These are phyloP conservation scores for Notodonta dromedarius DNA, from an alignment of 2,888 invertebrate genomes.

Conservation along the genomic window DNA sequence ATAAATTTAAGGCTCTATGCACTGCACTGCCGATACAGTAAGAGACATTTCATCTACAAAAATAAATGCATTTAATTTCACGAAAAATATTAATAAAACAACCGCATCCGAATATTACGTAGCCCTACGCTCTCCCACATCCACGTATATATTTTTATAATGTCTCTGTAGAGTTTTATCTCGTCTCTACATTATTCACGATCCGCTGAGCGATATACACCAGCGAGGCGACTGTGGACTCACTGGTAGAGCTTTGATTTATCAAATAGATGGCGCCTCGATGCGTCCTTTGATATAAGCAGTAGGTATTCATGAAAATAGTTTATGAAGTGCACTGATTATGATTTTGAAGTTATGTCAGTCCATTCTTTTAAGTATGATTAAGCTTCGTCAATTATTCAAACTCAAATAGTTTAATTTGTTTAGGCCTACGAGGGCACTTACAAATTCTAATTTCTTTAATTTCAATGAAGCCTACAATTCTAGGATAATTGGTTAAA, in stretches of 20 bases:
- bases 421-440: too few relatives aligned
- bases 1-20: too few relatives aligned
- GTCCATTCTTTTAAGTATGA: too few relatives aligned
- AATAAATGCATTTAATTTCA: too few relatives aligned
- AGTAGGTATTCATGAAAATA: neutral
- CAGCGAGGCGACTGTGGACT: constrained; percentile 6
- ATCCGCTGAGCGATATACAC: constrained; percentile 71
- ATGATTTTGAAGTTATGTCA: neutral
- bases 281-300: neutral
- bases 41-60: too few relatives aligned
- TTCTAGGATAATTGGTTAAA: too few relatives aligned
- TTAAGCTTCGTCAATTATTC: too few relatives aligned
- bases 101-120: neutral
- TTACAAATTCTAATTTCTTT: too few relatives aligned
- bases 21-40: too few relatives aligned
- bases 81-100: neutral
- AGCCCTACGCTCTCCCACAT: constrained; percentile 45
- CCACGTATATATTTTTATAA: constrained; percentile 48
- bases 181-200: constrained; percentile 68
- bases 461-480: too few relatives aligned
- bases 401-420: too few relatives aligned
- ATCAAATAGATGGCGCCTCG: constrained; percentile 8
- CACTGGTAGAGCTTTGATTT: constrained; percentile 8
- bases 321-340: neutral
- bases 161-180: constrained; percentile 68